Conservation (phyloP, 2,113 vertebrate species). For the Sialia sialis region DNA sequence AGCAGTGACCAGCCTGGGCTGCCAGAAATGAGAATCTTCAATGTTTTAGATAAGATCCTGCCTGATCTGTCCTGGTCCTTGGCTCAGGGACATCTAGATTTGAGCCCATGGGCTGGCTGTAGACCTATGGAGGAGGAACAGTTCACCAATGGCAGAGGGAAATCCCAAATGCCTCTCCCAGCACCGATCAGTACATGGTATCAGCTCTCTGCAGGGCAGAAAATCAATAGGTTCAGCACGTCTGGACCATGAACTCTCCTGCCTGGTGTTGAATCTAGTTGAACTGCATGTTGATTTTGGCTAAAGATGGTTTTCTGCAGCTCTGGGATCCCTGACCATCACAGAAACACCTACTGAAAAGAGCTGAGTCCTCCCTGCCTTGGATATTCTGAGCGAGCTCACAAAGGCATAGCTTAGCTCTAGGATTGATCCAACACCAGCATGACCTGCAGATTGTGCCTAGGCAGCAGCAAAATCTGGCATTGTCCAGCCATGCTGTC, state of each 20-base stretch:
- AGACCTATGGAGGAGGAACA: background rate
- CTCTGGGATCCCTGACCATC: background rate
- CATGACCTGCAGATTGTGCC: accelerated
- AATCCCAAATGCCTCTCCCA: background rate
- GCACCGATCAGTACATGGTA: background rate
- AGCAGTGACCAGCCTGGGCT: background rate
- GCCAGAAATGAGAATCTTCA: background rate
- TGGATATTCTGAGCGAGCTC: background rate
- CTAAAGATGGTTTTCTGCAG: background rate
- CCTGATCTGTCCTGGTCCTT: background rate
- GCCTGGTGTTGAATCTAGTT: background rate
- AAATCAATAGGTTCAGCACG: background rate
- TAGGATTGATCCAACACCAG: background rate
- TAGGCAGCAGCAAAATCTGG: background rate
- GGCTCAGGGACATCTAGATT: background rate
- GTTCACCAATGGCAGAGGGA: background rate
- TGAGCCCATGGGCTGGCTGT: background rate
- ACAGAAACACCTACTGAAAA: background rate
- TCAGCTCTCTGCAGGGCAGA: background rate
- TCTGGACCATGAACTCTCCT: background rate
- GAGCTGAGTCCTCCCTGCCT: background rate
- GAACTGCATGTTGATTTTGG: background rate
- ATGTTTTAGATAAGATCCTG: background rate
- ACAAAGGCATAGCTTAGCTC: background rate
- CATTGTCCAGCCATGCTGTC: background rate